These are phyloP conservation scores for Ciconia maguari DNA, from an alignment of 2,113 vertebrate species.

Conservation along the genomic window DNA sequence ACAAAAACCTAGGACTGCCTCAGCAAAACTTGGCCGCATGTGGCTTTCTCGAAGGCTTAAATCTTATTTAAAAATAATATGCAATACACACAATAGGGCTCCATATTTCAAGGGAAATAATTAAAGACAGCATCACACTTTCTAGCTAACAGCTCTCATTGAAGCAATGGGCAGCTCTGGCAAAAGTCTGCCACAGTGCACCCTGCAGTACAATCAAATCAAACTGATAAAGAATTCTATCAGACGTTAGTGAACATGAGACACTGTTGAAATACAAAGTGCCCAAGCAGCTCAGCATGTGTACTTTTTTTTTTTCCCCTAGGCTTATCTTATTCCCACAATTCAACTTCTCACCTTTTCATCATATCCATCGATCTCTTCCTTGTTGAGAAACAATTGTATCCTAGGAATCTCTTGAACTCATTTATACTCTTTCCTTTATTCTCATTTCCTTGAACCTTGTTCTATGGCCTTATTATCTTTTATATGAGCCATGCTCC, in stretches of 20 bases:
- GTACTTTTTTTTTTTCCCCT: neutral
- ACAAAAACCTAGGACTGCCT: neutral
- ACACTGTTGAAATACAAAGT: conserved; percentile 50
- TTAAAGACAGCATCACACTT: neutral
- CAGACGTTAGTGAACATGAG: conserved; percentile 51
- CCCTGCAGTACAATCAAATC: conserved; percentile 41
- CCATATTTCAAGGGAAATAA: conserved; percentile 48
- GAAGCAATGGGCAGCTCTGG: conserved; percentile 43
- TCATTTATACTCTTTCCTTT: conserved; percentile 11
- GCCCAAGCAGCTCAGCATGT: conserved; percentile 38
- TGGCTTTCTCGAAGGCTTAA: neutral
- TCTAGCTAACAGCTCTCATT: neutral
- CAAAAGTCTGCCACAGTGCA: conserved; percentile 38
- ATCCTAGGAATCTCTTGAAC: conserved; percentile 5
- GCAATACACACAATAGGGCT: neutral
- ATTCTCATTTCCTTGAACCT: neutral
- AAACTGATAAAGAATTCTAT: conserved; percentile 57
- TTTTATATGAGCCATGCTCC: neutral
- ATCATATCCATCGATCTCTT: conserved; percentile 30
- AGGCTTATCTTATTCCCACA: conserved; percentile 19
- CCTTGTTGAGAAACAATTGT: conserved; percentile 53
- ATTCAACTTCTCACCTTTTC: conserved; percentile 51
- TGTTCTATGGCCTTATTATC: neutral
- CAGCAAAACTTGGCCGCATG: neutral
- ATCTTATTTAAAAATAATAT: conserved; percentile 21